Base-by-base conservation (phyloP, 2,113 vertebrate species). In the Neodontobutis hainanensis region DNA sequence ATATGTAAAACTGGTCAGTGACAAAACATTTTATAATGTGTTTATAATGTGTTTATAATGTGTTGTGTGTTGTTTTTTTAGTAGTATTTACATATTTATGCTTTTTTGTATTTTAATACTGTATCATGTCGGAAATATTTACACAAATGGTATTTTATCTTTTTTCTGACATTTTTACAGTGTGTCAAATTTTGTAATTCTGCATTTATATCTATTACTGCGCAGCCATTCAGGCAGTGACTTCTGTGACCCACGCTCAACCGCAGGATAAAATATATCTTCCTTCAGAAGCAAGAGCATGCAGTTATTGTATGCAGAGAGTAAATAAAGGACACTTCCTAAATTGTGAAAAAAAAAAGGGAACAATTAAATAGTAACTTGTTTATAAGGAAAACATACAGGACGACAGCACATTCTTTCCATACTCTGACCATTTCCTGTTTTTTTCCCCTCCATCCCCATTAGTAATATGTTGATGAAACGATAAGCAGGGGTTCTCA, bases 401-500 rank as follows among this genome's bases (percentile, higher is more conserved):
- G n/a, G 40, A 43, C 8, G 4, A 43, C 2, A 27, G 8, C 40
- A 43, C 56, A 55, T 58, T 58, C 40, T 34, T 58, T 43, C 56
- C 15, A 58, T 15, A 34, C 52, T 36, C 38, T 55, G n/a, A 12
- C 6, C 52, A 55, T 32, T 36, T 55, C 52, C 52, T 55, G 52
- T 55, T 55, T 38, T 40, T 55, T 9, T 35, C 8, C 10, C 11
- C 44, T 12, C 12, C 2, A 36, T 55, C 11, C 35, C 52, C 10
- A 43, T 43, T 8, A 43, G 7, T 43, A 8, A 43, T 1, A 43
- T 43, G 42, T 43, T 11, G 15, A 10, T 5, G 8, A 65, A 48
- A 42, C 5, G 19, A 15, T 19, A 45, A 70, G 19, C 4, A 3
- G 47, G 19, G 19, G 45, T 6, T 16, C 87, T 85, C 82, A 96